Evolutionary conservation across 2,797 vertebrate genomes (phyloP).

Genomic region (Pangasius mekongensis): DNA sequence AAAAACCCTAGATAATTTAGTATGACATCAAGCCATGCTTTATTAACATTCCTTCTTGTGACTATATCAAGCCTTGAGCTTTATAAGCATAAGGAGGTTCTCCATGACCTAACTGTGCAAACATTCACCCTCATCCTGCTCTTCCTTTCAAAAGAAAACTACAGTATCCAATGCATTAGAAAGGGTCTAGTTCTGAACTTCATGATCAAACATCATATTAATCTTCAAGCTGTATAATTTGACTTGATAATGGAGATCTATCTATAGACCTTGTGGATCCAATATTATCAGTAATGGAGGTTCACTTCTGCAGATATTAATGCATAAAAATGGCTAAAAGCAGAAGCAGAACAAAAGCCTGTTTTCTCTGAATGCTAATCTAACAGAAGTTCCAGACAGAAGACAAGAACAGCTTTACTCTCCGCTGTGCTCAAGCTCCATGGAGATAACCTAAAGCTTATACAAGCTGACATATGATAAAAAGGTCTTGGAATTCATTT

Average conservation of each 20-base stretch:
- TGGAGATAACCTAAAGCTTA: constrained; percentile 57
- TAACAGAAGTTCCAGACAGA: neutral
- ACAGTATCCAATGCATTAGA: neutral
- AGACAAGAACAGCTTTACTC: neutral
- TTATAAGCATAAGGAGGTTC: neutral
- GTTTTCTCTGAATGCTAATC: constrained; percentile 5
- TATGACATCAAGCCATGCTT: neutral
- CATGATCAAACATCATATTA: no score
- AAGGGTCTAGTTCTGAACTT: neutral
- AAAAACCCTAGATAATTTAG: neutral
- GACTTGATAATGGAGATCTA: neutral
- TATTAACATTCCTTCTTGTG: constrained; percentile 17
- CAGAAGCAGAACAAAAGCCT: neutral
- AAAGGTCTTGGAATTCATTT: constrained; percentile 35
- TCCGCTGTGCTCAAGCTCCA: constrained; percentile 12
- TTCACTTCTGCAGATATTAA: neutral
- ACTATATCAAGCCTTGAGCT: neutral
- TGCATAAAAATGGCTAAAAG: neutral
- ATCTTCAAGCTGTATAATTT: neutral
- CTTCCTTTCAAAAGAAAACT: neutral
- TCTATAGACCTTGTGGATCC: no score
- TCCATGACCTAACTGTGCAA: neutral
- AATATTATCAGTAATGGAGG: neutral
- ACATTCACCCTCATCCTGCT: neutral
- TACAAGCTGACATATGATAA: constrained; percentile 31